A percentile compares a stretch with the other conserved stretches of the same genome.
Evolutionary conservation across 2,888 invertebrate genomes (phyloP).

Genomic region (Agrypnus murinus): DNA sequence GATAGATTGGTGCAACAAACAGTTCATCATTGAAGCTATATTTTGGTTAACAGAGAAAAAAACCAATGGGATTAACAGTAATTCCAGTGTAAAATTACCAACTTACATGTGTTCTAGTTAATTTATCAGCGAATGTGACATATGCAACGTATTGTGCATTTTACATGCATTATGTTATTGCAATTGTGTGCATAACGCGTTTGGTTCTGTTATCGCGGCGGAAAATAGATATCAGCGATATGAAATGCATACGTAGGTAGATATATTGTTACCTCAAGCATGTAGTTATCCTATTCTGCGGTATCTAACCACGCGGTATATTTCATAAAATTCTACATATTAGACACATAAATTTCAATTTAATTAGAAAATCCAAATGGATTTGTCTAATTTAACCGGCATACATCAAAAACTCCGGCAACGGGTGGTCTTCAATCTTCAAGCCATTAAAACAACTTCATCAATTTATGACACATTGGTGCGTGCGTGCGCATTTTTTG

Average conservation of each 20-base stretch:
- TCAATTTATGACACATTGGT: conserved; percentile 1
- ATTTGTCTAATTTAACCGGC: conserved; percentile 16
- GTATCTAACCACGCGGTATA: conserved; percentile 30
- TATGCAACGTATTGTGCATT: conserved; percentile 53
- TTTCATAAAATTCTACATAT: conserved; percentile 2
- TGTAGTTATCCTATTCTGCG: conserved; percentile 38
- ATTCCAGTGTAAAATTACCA: conserved; percentile 14
- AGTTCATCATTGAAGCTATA: no score
- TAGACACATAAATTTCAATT: conserved; percentile 21
- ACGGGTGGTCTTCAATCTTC: conserved; percentile 11
- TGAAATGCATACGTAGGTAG: conserved; percentile 54
- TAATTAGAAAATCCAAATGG: conserved; percentile 1
- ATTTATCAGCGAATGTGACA: conserved; percentile 52
- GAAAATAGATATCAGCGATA: conserved; percentile 63
- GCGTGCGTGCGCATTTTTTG: conserved; percentile 5
- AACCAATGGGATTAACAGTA: background rate
- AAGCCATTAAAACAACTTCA: background rate
- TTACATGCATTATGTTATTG: conserved; percentile 53
- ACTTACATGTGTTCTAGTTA: conserved; percentile 40
- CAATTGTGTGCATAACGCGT: conserved; percentile 61
- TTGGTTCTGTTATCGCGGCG: conserved; percentile 60
- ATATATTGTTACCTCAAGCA: conserved; percentile 49
- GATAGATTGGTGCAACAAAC: no score
- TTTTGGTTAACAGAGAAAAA: background rate
- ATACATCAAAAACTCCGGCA: background rate